A percentile compares a stretch with the other conserved stretches of the same genome.
Evolutionary conservation across 1,140 invertebrate genomes (phyloP).

Genomic region (Drosophila kurseongensis): DNA sequence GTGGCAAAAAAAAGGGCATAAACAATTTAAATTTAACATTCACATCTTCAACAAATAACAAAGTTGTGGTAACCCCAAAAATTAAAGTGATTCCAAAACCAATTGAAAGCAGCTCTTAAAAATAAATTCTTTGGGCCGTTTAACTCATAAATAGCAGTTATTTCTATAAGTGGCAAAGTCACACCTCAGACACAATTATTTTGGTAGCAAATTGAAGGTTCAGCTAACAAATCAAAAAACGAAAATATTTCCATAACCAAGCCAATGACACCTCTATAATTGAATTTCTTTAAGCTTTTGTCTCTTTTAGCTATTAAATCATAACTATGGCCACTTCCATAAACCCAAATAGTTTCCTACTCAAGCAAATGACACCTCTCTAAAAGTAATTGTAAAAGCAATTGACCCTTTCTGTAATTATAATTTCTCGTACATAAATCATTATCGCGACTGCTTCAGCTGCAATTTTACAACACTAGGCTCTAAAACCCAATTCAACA

Average conservation of each 20-base stretch:
- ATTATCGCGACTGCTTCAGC: slow-evolving; percentile 2
- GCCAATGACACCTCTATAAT: neutral
- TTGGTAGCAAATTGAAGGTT: no score
- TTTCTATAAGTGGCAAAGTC: neutral
- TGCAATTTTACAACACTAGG: slow-evolving; percentile 20
- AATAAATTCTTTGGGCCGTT: neutral
- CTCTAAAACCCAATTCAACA: slow-evolving; percentile 43
- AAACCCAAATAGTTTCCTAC: neutral
- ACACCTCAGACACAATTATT: neutral
- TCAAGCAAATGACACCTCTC: slow-evolving; percentile 11
- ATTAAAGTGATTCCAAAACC: no score
- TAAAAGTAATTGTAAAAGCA: neutral
- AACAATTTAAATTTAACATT: no score
- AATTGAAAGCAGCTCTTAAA: no score
- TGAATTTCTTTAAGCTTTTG: neutral
- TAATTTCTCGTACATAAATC: slow-evolving; percentile 14
- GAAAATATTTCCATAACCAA: neutral
- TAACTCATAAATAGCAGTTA: neutral
- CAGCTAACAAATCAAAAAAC: neutral
- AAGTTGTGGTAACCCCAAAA: no score
- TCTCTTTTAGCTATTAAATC: slow-evolving; percentile 4
- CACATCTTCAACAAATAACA: no score
- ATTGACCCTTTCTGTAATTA: slow-evolving; percentile 25
- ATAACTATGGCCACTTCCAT: slow-evolving; percentile 5
- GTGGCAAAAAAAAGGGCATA: no score